These are phyloP conservation scores for Augochlorella aurata DNA, from an alignment of 2,888 invertebrate genomes.

Conservation along the genomic window DNA sequence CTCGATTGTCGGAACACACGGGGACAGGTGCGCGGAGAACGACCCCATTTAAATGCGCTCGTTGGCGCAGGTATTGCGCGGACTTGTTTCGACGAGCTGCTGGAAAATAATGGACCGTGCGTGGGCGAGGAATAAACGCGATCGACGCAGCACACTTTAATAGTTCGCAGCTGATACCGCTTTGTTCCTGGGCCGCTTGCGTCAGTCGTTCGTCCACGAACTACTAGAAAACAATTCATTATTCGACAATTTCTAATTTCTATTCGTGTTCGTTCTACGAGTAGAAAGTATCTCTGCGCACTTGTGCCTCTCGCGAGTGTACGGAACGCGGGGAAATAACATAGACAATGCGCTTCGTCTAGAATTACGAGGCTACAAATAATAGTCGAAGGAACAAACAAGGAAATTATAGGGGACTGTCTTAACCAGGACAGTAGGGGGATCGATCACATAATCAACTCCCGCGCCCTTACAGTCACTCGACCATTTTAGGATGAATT, in stretches of 20 bases:
- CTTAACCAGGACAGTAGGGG: constrained; percentile 53
- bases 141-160: neutral
- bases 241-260: no score
- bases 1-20: constrained; percentile 34
- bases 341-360: neutral
- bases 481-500: constrained; percentile 76
- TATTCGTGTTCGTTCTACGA: no score
- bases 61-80: constrained; percentile 31
- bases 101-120: constrained; percentile 22
- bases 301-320: no score
- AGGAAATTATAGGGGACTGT: constrained; percentile 49
- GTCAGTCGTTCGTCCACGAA: no score
- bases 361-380: neutral
- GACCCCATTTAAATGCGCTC: constrained; percentile 39
- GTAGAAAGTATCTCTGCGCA: no score
- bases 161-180: neutral
- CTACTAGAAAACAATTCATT: no score
- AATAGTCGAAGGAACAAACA: constrained; percentile 18
- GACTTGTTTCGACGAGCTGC: constrained; percentile 7
- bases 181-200: neutral
- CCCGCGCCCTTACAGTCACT: constrained; percentile 70
- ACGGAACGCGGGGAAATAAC: no score
- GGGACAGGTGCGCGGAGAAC: constrained; percentile 50
- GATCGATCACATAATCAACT: constrained; percentile 39
- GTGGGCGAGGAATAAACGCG: constrained; percentile 28